Base-by-base conservation (phyloP, 2,113 vertebrate genomes). In the Clarias gariepinus region DNA sequence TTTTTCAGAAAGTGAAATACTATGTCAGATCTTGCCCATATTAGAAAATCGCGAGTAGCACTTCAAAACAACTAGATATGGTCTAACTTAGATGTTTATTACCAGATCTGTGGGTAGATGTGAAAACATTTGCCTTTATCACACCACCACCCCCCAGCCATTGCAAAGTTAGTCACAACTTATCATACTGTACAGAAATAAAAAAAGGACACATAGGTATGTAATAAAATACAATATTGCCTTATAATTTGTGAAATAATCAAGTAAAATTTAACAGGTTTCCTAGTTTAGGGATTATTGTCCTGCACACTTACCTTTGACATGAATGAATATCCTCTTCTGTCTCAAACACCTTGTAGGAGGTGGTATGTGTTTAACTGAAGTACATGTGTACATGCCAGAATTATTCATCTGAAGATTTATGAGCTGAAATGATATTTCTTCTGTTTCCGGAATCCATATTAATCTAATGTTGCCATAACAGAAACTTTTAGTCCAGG, bases 341-440 rank as follows among this genome's bases (percentile, higher is more conserved):
- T 83, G 0, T 64, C 68, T 74, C 82, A 89, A 41, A 25, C n/a
- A 25, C 47, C 4, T 13, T 58, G 41, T 2, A 76, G 90, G 90
- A 85, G 90, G 88, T 21, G 85, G 87, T n/a, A 23, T 1, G 3
- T 18, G 3, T 36, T 30, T 63, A 16, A 16, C 60, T 25, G 87
- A 74, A 84, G 55, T 73, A 86, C 90, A 91, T 10, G 18, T 88
- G 41, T 89, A 89, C 58, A 66, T 25, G 3, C 41, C 87, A 25
- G 80, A 78, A 63, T 87, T 55, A 55, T 81, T 83, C 36, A 89
- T 81, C 28, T 71, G 83, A 4, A 89, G 41, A 73, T 88, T 73
- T 77, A 61, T 41, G 2, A 91, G 36, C 30, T 74, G 73, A 80
- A 87, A 88, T 28, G 61, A 82, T 77, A 88, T 63, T 82, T 71